Base-by-base conservation (phyloP, 2,888 invertebrate species). In the Polydesmus complanatus region DNA sequence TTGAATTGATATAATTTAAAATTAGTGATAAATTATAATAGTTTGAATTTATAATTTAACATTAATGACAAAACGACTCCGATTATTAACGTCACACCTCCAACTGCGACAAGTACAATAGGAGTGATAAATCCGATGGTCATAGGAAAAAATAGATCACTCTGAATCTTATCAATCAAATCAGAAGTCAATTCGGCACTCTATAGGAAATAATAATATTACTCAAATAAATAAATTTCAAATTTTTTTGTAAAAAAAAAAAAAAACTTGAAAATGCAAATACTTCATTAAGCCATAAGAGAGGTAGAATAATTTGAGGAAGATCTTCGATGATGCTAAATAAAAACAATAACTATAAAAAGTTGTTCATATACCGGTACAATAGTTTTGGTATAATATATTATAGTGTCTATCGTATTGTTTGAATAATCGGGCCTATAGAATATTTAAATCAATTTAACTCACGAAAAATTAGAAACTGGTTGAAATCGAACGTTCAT, bases 261-360 rank as follows among this genome's bases (percentile, higher is more conserved):
- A n/a, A n/a, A n/a, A n/a, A n/a, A n/a, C n/a, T n/a, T n/a, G n/a
- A n/a, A n/a, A n/a, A n/a, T 58, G 37, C 27, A 37, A 51, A 5
- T 55, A 54, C 60, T 27, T 60, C 60, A 48, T 60, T 55, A 26
- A 60, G 5, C 60, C 60, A 60, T 18, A 60, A 26, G 14, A 60
- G 48, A 19, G 60, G 60, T n/a, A 60, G 47, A 3, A 60, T 21
- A 48, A 60, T 60, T 18, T 37, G 25, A 27, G 60, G 60, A 25
- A 60, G 22, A 47, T 60, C 27, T n/a, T 54, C 60, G 27, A 48
- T 55, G 18, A 37, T 54, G 1, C 60, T 60, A n/a, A 11, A 54
- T 5, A 11, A 51, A n/a, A 51, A n/a, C 8, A 3, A 51, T 8
- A 51, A 22, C n/a, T 22, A 51, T 51, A 11, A 37, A 37, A 51